A percentile compares a stretch with the other conserved stretches of the same genome.
phyloP scores from a whole-genome alignment of 2,888 invertebrate species.

The Spatulosminthurus flaviceps region DNA sequence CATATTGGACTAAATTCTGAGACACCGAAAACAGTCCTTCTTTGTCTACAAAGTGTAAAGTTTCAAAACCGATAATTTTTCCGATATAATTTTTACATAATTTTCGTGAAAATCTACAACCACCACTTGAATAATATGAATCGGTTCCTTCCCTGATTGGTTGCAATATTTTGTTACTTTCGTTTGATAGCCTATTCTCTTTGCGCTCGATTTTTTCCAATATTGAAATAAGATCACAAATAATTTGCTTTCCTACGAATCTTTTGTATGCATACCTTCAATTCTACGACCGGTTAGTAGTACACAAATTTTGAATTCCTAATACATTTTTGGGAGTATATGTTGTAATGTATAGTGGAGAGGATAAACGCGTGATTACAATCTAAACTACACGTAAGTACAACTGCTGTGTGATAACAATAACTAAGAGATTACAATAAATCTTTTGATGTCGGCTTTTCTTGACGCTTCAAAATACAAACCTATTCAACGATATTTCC shows the following conservation, averaged over 20 bases:
- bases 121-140: neutral
- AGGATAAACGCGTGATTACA: conserved; percentile 24
- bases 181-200: neutral
- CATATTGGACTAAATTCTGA: no score
- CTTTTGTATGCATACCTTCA: no score
- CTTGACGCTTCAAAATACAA: conserved; percentile 5
- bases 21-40: no score
- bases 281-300: neutral
- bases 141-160: neutral
- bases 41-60: no score
- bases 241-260: neutral
- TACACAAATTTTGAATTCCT: neutral
- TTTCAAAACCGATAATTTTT: no score
- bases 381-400: conserved; percentile 20
- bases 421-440: neutral
- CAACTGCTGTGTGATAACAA: conserved; percentile 1
- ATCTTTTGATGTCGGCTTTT: neutral
- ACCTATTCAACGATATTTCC: conserved; percentile 10
- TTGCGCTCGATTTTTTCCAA: conserved; percentile 20
- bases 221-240: conserved; percentile 22
- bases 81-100: no score
- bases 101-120: neutral
- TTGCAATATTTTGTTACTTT: conserved; percentile 9
- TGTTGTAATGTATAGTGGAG: neutral
- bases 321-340: conserved; percentile 3